A percentile compares a stretch with the other conserved stretches of the same genome.
phyloP scores from a whole-genome alignment of 1,140 invertebrate species.

The Camponotus vicinus region DNA sequence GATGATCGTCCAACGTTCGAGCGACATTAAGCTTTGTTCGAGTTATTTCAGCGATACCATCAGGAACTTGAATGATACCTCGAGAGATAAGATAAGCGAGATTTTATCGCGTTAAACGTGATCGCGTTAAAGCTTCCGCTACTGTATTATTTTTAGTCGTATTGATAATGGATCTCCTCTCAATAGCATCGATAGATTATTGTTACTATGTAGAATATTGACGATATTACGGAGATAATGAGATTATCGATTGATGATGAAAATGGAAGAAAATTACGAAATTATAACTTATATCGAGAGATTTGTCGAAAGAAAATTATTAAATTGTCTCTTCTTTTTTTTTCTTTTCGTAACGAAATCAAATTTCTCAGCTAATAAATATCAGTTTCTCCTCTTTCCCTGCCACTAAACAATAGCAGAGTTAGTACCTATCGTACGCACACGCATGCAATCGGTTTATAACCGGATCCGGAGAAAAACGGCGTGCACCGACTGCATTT shows the following conservation, averaged over 20 bases:
- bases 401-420: background rate
- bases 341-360: background rate
- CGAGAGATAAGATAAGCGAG: slow-evolving; percentile 43
- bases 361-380: slow-evolving; percentile 11
- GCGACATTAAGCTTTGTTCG: slow-evolving; percentile 17
- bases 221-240: slow-evolving; percentile 23
- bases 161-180: slow-evolving; percentile 33
- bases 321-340: background rate
- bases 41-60: slow-evolving; percentile 38
- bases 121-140: slow-evolving; percentile 33
- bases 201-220: slow-evolving; percentile 40
- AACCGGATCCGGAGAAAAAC: slow-evolving; percentile 38
- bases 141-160: slow-evolving; percentile 28
- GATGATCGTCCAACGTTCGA: slow-evolving; percentile 17
- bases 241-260: slow-evolving; percentile 17
- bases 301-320: background rate
- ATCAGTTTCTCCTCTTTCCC: background rate
- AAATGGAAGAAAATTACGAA: slow-evolving; percentile 15
- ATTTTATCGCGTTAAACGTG: slow-evolving; percentile 32
- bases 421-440: slow-evolving; percentile 27
- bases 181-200: slow-evolving; percentile 37
- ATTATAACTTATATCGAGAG: slow-evolving; percentile 15
- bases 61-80: slow-evolving; percentile 15
- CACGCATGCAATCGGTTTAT: slow-evolving; percentile 12
- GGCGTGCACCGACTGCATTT: background rate